These are phyloP conservation scores for Volucella bombylans DNA, from an alignment of 2,888 invertebrate species.

Conservation along the genomic window DNA sequence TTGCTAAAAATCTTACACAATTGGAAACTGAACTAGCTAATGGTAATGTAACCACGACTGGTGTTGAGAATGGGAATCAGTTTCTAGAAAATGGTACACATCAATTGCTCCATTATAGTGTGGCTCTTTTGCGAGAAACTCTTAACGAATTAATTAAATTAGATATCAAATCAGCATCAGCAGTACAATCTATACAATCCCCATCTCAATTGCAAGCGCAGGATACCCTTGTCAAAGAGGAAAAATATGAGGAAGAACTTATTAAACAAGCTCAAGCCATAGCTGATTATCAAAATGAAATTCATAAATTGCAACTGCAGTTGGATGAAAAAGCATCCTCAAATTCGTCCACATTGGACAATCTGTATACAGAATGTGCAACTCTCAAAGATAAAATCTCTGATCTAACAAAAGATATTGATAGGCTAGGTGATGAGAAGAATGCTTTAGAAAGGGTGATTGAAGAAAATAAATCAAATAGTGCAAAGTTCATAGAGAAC, in stretches of 20 bases:
- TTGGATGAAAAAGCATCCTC: slow-evolving; percentile 51
- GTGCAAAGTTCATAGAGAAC: slow-evolving; percentile 11
- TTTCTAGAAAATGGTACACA: slow-evolving; percentile 72
- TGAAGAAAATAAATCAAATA: slow-evolving; percentile 62
- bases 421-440: slow-evolving; percentile 76
- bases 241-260: slow-evolving; percentile 39
- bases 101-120: slow-evolving; percentile 74
- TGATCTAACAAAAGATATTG: slow-evolving; percentile 75
- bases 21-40: slow-evolving; percentile 75
- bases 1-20: slow-evolving; percentile 75
- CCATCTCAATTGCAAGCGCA: slow-evolving; percentile 72
- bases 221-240: slow-evolving; percentile 60
- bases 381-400: slow-evolving; percentile 77
- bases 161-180: slow-evolving; percentile 14
- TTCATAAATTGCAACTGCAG: slow-evolving; percentile 40
- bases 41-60: slow-evolving; percentile 49
- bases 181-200: slow-evolving; percentile 15
- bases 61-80: slow-evolving; percentile 46
- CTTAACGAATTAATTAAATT: slow-evolving; percentile 75
- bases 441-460: slow-evolving; percentile 74
- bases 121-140: slow-evolving; percentile 75
- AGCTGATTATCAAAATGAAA: slow-evolving; percentile 59
- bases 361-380: slow-evolving; percentile 78
- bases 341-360: slow-evolving; percentile 65
- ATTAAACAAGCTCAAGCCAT: slow-evolving; percentile 42